Evolutionary conservation across 1,140 invertebrate genomes (phyloP).

Genomic region (Eumaeus atala): DNA sequence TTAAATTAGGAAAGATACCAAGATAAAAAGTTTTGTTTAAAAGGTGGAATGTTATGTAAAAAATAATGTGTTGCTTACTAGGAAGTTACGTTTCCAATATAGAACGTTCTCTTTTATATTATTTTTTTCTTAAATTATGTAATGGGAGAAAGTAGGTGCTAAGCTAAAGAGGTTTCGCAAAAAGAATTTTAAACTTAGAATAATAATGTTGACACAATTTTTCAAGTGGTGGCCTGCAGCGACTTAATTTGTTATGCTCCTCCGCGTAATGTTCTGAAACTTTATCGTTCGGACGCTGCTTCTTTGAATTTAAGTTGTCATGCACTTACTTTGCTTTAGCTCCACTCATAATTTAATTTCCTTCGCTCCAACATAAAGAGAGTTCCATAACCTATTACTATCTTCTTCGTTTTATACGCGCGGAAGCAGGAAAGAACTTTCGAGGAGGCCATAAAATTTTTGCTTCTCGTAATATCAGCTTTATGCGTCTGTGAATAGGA

Average conservation of each 20-base stretch:
- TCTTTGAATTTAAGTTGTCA: slow-evolving; percentile 24
- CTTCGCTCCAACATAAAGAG: slow-evolving; percentile 51
- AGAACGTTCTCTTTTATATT: no score
- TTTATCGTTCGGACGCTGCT: slow-evolving; percentile 22
- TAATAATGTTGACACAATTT: slow-evolving; percentile 1
- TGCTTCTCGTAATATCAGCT: slow-evolving; percentile 45
- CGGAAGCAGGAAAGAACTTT: slow-evolving; percentile 30
- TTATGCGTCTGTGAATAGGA: slow-evolving; percentile 35
- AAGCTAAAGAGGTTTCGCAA: no score
- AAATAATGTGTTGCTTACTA: no score
- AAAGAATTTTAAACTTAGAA: background rate
- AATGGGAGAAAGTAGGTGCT: no score
- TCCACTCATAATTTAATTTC: slow-evolving; percentile 63
- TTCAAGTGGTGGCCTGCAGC: slow-evolving; percentile 3
- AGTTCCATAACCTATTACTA: slow-evolving; percentile 63
- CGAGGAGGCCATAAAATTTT: slow-evolving; percentile 37
- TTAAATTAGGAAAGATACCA: no score
- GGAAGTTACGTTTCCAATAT: no score
- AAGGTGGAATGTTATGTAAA: no score
- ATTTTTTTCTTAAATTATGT: no score
- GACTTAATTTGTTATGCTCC: slow-evolving; percentile 24
- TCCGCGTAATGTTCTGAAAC: slow-evolving; percentile 11
- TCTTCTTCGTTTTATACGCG: slow-evolving; percentile 32
- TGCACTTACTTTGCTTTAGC: slow-evolving; percentile 51
- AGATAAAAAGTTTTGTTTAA: no score